A percentile compares a stretch with the other conserved stretches of the same genome.
These are phyloP conservation scores for Odobenus rosmarus DNA, from an alignment of 2,113 vertebrate genomes.

Conservation along the genomic window DNA sequence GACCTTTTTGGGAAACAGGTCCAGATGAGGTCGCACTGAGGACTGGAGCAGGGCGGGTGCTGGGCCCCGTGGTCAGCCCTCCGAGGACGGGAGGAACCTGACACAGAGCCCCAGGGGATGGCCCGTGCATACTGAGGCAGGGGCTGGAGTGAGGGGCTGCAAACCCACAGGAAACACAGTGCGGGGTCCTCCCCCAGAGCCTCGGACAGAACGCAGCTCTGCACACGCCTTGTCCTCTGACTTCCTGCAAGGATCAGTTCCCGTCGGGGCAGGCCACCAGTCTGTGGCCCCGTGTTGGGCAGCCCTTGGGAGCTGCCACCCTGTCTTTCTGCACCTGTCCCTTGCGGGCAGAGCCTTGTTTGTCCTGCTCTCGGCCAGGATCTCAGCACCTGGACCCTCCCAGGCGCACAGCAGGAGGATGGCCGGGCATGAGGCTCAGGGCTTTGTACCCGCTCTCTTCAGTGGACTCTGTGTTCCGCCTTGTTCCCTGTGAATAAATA, in stretches of 20 bases:
- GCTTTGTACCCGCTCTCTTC: neutral
- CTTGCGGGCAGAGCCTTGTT: neutral
- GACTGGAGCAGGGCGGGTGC: neutral
- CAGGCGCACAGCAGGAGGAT: neutral
- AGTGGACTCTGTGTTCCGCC: neutral
- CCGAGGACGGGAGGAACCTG: neutral
- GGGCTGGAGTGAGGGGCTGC: too few relatives aligned
- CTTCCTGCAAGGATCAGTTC: accelerated
- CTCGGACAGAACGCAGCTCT: neutral
- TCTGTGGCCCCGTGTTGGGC: neutral
- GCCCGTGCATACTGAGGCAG: neutral
- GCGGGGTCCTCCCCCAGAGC: neutral
- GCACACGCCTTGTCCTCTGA: neutral
- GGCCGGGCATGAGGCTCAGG: neutral
- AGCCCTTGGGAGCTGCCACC: neutral
- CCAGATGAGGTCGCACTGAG: neutral
- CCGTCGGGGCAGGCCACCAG: accelerated
- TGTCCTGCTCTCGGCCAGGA: neutral
- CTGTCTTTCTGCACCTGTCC: neutral
- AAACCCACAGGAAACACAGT: too few relatives aligned
- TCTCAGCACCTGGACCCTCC: neutral
- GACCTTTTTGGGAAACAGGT: neutral
- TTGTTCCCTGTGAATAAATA: neutral
- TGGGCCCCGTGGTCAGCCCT: neutral
- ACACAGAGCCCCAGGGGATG: neutral